These are phyloP conservation scores for Eurytoma adleriae DNA, from an alignment of 2,888 invertebrate genomes.

Conservation along the genomic window DNA sequence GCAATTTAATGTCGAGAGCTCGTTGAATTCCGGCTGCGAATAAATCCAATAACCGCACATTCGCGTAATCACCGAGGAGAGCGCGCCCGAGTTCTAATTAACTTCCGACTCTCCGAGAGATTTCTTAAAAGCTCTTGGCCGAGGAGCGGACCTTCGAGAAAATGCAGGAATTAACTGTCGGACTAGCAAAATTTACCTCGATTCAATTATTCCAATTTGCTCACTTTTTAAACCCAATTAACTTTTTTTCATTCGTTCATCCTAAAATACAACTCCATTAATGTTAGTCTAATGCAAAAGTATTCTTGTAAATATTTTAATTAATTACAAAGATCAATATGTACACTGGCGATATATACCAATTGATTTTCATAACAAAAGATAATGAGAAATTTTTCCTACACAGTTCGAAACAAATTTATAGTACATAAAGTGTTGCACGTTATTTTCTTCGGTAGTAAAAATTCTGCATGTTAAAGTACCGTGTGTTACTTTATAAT, in stretches of 20 bases:
- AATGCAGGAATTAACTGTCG: slow-evolving; percentile 29
- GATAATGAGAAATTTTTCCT: too few species aligned
- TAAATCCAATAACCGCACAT: slow-evolving; percentile 54
- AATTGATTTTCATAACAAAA: background rate
- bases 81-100: slow-evolving; percentile 46
- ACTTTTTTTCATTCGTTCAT: too few species aligned
- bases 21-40: slow-evolving; percentile 26
- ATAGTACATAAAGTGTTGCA: too few species aligned
- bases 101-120: slow-evolving; percentile 46
- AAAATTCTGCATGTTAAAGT: too few species aligned
- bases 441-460: too few species aligned
- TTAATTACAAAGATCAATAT: background rate
- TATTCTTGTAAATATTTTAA: background rate
- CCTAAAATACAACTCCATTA: too few species aligned
- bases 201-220: background rate
- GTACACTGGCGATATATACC: background rate
- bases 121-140: slow-evolving; percentile 45
- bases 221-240: slow-evolving; percentile 12
- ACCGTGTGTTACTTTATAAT: too few species aligned
- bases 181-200: slow-evolving; percentile 20
- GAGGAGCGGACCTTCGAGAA: slow-evolving; percentile 10
- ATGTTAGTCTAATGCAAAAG: too few species aligned
- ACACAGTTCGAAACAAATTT: too few species aligned
- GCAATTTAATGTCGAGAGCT: slow-evolving; percentile 39
- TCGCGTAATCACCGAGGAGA: slow-evolving; percentile 29